Conservation (phyloP, 2,888 invertebrate genomes). For the Agonopterix heracliana region DNA sequence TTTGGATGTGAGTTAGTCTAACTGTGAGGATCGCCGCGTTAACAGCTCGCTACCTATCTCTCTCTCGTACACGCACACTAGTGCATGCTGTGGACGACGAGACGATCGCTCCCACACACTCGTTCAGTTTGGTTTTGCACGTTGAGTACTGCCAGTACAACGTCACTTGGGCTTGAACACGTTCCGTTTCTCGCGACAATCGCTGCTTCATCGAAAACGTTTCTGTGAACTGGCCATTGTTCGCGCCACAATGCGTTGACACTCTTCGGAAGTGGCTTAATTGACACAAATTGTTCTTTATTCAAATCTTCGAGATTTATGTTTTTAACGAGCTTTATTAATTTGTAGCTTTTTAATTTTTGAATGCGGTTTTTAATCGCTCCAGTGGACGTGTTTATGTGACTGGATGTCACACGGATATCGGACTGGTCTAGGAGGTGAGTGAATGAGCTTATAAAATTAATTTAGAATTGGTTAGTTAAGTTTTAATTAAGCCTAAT, state of each 20-base stretch:
- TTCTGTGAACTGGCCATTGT: conserved; percentile 27
- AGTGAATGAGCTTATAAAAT: conserved; percentile 16
- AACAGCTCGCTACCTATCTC: conserved; percentile 59
- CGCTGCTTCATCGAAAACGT: conserved; percentile 22
- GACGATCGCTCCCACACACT: conserved; percentile 21
- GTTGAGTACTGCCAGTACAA: conserved; percentile 22
- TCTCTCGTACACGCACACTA: conserved; percentile 46
- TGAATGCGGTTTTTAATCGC: conserved; percentile 21
- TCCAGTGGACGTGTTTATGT: conserved; percentile 20
- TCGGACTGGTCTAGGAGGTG: conserved; percentile 20
- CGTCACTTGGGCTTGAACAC: conserved; percentile 30
- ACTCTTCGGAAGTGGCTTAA: conserved; percentile 31
- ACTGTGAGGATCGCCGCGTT: conserved; percentile 72
- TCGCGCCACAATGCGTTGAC: conserved; percentile 47
- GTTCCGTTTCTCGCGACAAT: conserved; percentile 27
- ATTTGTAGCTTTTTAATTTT: conserved; percentile 14
- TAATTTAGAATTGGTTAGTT: conserved; percentile 19
- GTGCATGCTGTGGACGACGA: conserved; percentile 5
- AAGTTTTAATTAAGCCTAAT: conserved; percentile 12
- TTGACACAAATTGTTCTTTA: conserved; percentile 26
- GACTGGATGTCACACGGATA: conserved; percentile 28
- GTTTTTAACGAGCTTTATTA: conserved; percentile 13
- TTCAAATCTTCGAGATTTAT: conserved; percentile 8
- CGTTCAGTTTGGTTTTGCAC: conserved; percentile 8
- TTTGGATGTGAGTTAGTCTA: conserved; percentile 76